These are phyloP conservation scores for Diceros bicornis DNA, from an alignment of 2,797 vertebrate genomes.

Conservation along the genomic window DNA sequence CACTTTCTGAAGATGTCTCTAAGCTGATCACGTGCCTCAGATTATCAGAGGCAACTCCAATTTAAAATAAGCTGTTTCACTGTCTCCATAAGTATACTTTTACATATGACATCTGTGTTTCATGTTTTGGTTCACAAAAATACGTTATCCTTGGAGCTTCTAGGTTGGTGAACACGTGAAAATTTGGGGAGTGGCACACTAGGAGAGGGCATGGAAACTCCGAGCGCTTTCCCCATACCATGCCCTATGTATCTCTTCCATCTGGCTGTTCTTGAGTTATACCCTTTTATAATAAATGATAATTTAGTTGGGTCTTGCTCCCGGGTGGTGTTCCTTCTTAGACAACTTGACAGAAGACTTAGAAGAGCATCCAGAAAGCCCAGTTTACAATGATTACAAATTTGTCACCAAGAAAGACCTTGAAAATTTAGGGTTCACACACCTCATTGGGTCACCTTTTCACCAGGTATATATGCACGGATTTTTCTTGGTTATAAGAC, in stretches of 20 bases:
- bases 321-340: slow-evolving; percentile 96
- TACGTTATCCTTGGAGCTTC: not conserved
- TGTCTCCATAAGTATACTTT: not conserved
- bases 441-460: slow-evolving; percentile 95
- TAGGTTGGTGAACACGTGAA: not conserved
- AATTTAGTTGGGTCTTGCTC: slow-evolving; percentile 93
- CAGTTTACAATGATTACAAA: slow-evolving; percentile 97
- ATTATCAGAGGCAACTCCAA: not conserved
- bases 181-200: not conserved
- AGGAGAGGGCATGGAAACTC: not conserved
- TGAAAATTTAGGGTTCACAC: slow-evolving; percentile 95
- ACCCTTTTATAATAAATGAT: not conserved
- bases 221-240: not conserved
- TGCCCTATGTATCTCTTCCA: not conserved
- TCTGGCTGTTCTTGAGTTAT: not conserved
- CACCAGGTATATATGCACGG: slow-evolving; percentile 97
- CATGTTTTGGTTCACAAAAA: not conserved
- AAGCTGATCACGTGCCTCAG: not conserved
- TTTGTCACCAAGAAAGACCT: slow-evolving; percentile 97
- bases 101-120: not conserved
- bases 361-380: slow-evolving; percentile 96
- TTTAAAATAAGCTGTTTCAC: not conserved
- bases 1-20: not conserved
- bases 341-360: slow-evolving; percentile 96
- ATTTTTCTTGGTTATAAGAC: slow-evolving; percentile 96